A percentile compares a stretch with the other conserved stretches of the same genome.
Conservation (phyloP, 2,797 vertebrate genomes). For the Tangara arthus region DNA sequence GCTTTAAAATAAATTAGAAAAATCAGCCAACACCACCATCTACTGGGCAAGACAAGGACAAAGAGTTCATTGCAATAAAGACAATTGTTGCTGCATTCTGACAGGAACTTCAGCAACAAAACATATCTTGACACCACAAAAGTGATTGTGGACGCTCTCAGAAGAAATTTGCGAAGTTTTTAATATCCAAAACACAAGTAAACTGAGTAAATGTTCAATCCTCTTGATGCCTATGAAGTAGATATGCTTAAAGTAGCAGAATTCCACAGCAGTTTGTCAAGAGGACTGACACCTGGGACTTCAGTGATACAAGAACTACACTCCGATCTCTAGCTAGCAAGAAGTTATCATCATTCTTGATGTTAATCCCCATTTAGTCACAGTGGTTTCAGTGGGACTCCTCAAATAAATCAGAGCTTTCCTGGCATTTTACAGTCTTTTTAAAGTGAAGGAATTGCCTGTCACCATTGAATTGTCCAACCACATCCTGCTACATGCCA, state of each 20-base stretch:
- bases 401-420: not conserved
- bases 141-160: not conserved
- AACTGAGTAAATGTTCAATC: not conserved
- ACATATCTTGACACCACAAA: not conserved
- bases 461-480: not conserved
- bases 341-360: not conserved
- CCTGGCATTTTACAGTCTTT: not conserved
- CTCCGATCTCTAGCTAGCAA: not conserved
- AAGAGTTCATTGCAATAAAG: not conserved
- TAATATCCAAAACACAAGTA: not conserved
- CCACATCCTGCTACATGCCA: not conserved
- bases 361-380: not conserved
- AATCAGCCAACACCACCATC: constrained; percentile 76
- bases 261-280: not conserved
- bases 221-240: not conserved
- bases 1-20: constrained; percentile 57
- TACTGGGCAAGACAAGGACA: constrained; percentile 75
- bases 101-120: not conserved
- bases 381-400: not conserved
- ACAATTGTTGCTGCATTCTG: not conserved
- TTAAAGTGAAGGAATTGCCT: not conserved
- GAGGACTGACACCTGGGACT: not conserved
- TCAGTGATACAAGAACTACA: not conserved
- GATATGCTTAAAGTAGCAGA: not conserved
- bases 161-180: not conserved